These are phyloP conservation scores for Chrysina gloriosa DNA, from an alignment of 2,888 invertebrate genomes.

Conservation along the genomic window DNA sequence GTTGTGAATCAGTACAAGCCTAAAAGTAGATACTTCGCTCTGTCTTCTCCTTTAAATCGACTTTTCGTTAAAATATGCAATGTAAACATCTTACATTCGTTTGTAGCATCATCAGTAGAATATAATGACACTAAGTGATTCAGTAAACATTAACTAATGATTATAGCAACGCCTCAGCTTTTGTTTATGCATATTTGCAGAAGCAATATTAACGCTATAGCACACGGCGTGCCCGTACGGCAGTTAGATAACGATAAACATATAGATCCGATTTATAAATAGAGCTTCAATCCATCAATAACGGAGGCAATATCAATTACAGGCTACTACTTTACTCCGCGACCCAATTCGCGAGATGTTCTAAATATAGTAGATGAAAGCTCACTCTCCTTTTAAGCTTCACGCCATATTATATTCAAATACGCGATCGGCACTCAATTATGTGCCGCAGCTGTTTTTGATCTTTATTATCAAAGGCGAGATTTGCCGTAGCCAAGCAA, in stretches of 20 bases:
- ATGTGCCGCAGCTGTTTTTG: not conserved
- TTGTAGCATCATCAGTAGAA: too few relatives aligned
- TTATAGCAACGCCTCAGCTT: too few relatives aligned
- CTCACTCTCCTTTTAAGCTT: not conserved
- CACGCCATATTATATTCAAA: not conserved
- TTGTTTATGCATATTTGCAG: not conserved
- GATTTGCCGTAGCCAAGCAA: not conserved
- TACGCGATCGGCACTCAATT: not conserved
- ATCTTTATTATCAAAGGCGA: not conserved
- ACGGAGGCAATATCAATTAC: conserved; percentile 29
- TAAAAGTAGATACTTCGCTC: too few relatives aligned
- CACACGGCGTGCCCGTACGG: not conserved
- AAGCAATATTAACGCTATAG: not conserved
- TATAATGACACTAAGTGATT: too few relatives aligned
- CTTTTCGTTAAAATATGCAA: too few relatives aligned
- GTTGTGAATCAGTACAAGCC: too few relatives aligned
- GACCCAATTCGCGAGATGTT: conserved; percentile 14
- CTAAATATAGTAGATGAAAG: conserved; percentile 27
- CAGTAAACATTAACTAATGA: too few relatives aligned
- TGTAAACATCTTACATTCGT: too few relatives aligned
- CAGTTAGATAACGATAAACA: conserved; percentile 12
- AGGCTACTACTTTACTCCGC: conserved; percentile 14
- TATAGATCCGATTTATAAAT: conserved; percentile 17
- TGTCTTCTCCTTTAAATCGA: too few relatives aligned
- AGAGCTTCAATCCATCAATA: conserved; percentile 23